A percentile compares a stretch with the other conserved stretches of the same genome.
phyloP scores from a whole-genome alignment of 1,140 invertebrate genomes.

The Adoxophyes honmai region DNA sequence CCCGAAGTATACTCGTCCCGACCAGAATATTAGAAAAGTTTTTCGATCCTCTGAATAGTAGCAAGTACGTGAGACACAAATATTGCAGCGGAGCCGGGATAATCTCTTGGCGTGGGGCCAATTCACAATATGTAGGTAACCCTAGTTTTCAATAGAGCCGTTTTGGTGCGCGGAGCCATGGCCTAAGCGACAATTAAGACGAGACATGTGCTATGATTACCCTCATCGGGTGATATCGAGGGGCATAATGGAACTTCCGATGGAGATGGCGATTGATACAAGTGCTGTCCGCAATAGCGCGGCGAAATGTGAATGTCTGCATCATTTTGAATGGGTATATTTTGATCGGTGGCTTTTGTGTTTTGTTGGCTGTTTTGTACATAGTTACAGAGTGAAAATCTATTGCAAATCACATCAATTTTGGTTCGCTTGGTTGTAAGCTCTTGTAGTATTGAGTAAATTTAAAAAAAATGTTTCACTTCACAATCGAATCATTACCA shows the following conservation, averaged over 20 bases:
- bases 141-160: slow-evolving; percentile 66
- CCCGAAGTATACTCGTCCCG: slow-evolving; percentile 39
- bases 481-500: no score
- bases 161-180: slow-evolving; percentile 40
- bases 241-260: slow-evolving; percentile 2
- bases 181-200: slow-evolving; percentile 43
- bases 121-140: slow-evolving; percentile 59
- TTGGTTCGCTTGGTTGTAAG: no score
- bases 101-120: slow-evolving; percentile 61
- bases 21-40: slow-evolving; percentile 68
- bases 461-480: no score
- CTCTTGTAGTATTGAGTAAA: no score
- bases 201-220: slow-evolving; percentile 22
- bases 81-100: slow-evolving; percentile 59
- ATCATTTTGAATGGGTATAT: no score
- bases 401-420: no score
- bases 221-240: slow-evolving; percentile 1
- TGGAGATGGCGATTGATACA: not conserved
- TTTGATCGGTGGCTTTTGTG: no score
- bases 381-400: no score
- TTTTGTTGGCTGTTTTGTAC: no score
- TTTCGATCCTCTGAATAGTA: slow-evolving; percentile 62
- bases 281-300: not conserved
- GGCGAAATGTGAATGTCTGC: not conserved
- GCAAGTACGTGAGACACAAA: slow-evolving; percentile 64